These are phyloP conservation scores for Gymnarchus niloticus DNA, from an alignment of 2,113 vertebrate species.

Conservation along the genomic window DNA sequence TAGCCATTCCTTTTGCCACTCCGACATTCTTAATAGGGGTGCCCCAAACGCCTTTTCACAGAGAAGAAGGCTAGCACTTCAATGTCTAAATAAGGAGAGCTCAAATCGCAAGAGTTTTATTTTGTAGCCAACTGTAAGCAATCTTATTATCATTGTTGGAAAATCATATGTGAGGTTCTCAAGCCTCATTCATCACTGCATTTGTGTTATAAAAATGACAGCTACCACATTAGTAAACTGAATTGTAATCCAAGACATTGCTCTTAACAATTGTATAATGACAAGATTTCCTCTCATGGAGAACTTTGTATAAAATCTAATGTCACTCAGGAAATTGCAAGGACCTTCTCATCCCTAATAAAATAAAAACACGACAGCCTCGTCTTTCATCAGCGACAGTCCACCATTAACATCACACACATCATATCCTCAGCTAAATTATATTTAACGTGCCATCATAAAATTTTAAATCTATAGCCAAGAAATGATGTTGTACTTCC, in stretches of 20 bases:
- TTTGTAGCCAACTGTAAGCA: neutral
- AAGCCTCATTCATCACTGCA: neutral
- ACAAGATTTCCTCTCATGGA: slow-evolving; percentile 14
- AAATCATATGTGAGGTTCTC: too few species aligned
- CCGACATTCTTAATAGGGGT: neutral
- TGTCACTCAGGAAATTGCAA: slow-evolving; percentile 27
- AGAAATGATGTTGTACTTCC: slow-evolving; percentile 10
- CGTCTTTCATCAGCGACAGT: slow-evolving; percentile 23
- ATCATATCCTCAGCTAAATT: slow-evolving; percentile 16
- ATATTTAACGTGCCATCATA: neutral
- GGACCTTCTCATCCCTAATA: slow-evolving; percentile 11
- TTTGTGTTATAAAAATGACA: neutral
- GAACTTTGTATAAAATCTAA: slow-evolving; percentile 17
- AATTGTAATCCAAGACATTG: slow-evolving; percentile 16
- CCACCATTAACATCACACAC: slow-evolving; percentile 6
- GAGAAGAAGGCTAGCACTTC: neutral
- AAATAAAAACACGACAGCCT: slow-evolving; percentile 15
- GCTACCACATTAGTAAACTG: neutral
- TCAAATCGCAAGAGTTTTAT: neutral
- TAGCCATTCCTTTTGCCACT: neutral
- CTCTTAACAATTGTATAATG: neutral
- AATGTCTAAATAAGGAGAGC: neutral
- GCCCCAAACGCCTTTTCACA: neutral
- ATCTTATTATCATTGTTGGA: neutral
- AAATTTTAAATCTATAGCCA: slow-evolving; percentile 7